Evolutionary conservation across 1,140 invertebrate genomes (phyloP), one percentile per base, ranked within the genome.

Genomic region (Megalopta genalis): DNA sequence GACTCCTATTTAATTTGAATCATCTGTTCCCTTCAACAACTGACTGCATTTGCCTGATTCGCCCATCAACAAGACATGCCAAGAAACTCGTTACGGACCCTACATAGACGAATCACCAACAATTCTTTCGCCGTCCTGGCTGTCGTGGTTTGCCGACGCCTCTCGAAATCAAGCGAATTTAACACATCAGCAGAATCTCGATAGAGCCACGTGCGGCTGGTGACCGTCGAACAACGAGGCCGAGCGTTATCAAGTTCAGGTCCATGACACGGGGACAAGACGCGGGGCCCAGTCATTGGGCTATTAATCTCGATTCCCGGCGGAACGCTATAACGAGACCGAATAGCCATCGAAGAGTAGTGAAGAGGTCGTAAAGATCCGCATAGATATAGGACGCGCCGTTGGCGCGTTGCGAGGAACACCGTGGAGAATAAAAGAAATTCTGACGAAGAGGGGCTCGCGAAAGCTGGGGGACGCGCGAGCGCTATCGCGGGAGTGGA

Each of bases 161-260:
- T 39, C 10, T 25, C 63, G 16, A 21, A 21, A 54, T 72, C 76
- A 77, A 60, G 76, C 76, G 46, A 77, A 52, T 77, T 77, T 32
- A 14, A 25, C 63, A 72, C 63, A 72, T 77, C 42, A 64, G 23
- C 16, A 21, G 46, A 42, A 64, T 71, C 76, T n/a, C 68, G 76
- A 77, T 77, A 77, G 16, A 18, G 54, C 25, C 37, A 77, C 70
- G 54, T 62, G 10, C 6, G 25, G 2, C 9, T 5, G 6, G 25
- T 27, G 57, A 63, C 57, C 62, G n/a, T 25, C 10, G 37, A 75
- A 16, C 64, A 23, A 32, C 37, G 49, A 75, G 39, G 12, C 14
- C 73, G 46, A 27, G 49, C 25, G 37, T 25, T 23, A 25, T 23
- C 5, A 12, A 46, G 12, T 18, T 12, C 42, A 21, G 2, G 23